Evolutionary conservation across 2,113 vertebrate species (phyloP).

Genomic region (Cheilinus undulatus): DNA sequence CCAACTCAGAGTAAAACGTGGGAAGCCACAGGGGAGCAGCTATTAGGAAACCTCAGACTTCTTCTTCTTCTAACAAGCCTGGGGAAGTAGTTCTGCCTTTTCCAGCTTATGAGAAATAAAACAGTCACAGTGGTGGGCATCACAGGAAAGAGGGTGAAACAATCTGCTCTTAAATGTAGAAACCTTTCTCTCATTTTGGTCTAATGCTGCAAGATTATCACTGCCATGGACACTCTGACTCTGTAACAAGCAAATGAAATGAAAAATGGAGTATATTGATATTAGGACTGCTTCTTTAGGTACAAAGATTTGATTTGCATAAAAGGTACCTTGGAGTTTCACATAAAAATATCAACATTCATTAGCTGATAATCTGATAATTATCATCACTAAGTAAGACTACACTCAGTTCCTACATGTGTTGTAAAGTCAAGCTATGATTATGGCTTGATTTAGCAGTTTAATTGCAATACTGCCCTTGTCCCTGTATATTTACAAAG

Average conservation of each 20-base stretch:
- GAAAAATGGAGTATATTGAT: background rate
- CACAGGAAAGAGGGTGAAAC: slow-evolving; percentile 6
- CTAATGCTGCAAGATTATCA: background rate
- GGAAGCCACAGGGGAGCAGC: slow-evolving; percentile 36
- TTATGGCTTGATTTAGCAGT: no score
- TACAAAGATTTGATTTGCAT: no score
- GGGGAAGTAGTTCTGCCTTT: background rate
- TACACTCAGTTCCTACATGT: no score
- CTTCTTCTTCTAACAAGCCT: slow-evolving; percentile 39
- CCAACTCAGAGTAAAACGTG: slow-evolving; percentile 42
- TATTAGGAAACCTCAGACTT: slow-evolving; percentile 40
- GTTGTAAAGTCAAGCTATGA: no score
- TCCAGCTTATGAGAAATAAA: background rate
- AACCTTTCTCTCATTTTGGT: background rate
- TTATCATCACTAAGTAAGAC: no score
- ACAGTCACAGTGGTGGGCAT: background rate
- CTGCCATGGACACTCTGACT: background rate
- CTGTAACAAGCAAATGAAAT: background rate
- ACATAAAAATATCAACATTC: no score
- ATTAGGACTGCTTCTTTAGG: no score
- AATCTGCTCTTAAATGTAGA: background rate
- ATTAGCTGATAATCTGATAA: no score
- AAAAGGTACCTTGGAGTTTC: no score
- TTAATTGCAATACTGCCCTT: no score
- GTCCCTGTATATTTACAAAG: no score